These are phyloP conservation scores for Drosophila sp. DNA, from an alignment of 1,140 invertebrate species.

Conservation along the genomic window DNA sequence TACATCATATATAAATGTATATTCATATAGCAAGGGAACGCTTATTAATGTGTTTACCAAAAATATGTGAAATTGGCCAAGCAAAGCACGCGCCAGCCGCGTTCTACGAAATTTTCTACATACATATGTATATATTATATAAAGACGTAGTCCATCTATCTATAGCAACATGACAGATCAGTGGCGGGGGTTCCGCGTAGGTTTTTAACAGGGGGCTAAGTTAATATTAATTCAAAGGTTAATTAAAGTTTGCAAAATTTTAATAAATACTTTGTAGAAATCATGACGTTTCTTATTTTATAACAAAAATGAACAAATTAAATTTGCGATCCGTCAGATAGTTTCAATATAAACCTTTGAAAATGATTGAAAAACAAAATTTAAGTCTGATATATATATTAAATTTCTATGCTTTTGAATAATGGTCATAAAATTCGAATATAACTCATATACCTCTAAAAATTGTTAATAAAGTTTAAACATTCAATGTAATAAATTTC, in stretches of 20 bases:
- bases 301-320: no score
- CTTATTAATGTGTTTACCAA: conserved; percentile 56
- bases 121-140: conserved; percentile 20
- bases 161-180: conserved; percentile 2
- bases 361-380: neutral
- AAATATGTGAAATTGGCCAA: conserved; percentile 36
- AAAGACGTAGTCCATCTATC: conserved; percentile 9
- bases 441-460: no score
- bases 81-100: conserved; percentile 9
- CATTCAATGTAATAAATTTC: no score
- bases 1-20: conserved; percentile 7
- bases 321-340: no score
- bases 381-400: conserved; percentile 1
- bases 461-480: no score
- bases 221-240: neutral
- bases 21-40: neutral
- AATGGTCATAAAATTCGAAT: no score
- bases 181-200: neutral
- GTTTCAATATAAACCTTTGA: no score
- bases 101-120: neutral
- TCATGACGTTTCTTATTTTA: no score
- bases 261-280: no score
- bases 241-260: no score
- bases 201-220: neutral
- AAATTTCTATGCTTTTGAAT: no score